phyloP scores from a whole-genome alignment of 2,888 invertebrate genomes.

The Hypselothyrea guttata region DNA sequence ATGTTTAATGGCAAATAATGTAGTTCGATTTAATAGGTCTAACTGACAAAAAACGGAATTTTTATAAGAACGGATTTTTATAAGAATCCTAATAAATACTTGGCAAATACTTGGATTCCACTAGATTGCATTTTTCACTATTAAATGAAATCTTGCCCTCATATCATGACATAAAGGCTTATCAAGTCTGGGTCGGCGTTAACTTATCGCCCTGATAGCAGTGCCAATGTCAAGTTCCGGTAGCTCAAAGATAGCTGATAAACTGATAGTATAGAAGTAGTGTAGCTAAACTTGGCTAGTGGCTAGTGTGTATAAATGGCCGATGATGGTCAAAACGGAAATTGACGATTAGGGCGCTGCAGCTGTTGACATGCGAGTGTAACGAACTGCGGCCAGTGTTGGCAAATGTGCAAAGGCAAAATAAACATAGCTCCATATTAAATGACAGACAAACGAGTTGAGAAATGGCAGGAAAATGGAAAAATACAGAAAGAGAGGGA shows the following conservation, averaged over 20 bases:
- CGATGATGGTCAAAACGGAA: slow-evolving; percentile 52
- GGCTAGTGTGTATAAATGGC: slow-evolving; percentile 10
- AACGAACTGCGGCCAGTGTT: slow-evolving; percentile 49
- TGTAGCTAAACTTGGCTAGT: slow-evolving; percentile 7
- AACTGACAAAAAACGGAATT: too few relatives aligned
- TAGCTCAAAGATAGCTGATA: slow-evolving; percentile 4
- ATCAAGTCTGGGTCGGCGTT: slow-evolving; percentile 1
- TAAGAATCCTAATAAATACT: too few relatives aligned
- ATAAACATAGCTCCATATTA: slow-evolving; percentile 29
- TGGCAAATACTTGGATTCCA: too few relatives aligned
- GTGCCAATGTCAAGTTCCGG: slow-evolving; percentile 34
- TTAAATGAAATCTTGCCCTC: slow-evolving; percentile 6
- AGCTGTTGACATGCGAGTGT: slow-evolving; percentile 33
- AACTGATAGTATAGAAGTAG: slow-evolving; percentile 23
- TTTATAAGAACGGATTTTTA: too few relatives aligned
- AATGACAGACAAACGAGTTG: slow-evolving; percentile 30
- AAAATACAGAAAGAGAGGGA: too few relatives aligned
- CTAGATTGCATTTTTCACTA: too few relatives aligned
- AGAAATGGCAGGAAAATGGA: too few relatives aligned
- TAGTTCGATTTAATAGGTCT: too few relatives aligned
- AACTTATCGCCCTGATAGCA: slow-evolving; percentile 24
- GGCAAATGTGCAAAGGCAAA: slow-evolving; percentile 30
- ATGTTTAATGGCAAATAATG: too few relatives aligned
- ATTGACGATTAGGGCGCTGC: slow-evolving; percentile 55
- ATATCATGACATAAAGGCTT: not conserved